phyloP scores from a whole-genome alignment of 2,888 invertebrate species.

The Adelognathus sp. region DNA sequence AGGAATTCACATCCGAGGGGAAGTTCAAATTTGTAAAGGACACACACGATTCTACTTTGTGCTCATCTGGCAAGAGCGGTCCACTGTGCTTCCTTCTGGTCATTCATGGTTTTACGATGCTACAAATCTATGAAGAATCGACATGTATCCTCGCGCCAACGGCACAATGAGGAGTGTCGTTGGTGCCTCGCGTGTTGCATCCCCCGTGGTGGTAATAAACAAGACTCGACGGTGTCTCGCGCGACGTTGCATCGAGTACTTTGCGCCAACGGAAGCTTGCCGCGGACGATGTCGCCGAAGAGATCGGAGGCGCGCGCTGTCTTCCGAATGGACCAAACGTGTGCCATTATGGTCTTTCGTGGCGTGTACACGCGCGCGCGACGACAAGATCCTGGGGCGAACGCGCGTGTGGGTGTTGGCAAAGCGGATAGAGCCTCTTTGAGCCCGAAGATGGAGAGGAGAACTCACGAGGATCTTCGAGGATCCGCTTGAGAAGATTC shows the following conservation, averaged over 20 bases:
- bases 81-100: background rate
- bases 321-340: constrained; percentile 1
- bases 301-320: constrained; percentile 2
- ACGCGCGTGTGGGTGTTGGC: constrained; percentile 55
- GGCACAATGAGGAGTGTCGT: background rate
- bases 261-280: constrained; percentile 4
- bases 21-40: background rate
- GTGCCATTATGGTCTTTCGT: constrained; percentile 48
- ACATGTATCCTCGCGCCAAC: background rate
- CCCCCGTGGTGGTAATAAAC: background rate
- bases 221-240: background rate
- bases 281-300: background rate
- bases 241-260: background rate
- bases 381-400: constrained; percentile 45
- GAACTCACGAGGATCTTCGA: constrained; percentile 37
- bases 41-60: constrained; percentile 2
- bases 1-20: background rate
- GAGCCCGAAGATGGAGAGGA: constrained; percentile 28
- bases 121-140: background rate
- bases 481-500: constrained; percentile 38
- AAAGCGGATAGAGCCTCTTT: constrained; percentile 48
- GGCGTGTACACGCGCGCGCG: constrained; percentile 22
- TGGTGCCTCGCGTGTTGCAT: background rate
- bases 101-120: constrained; percentile 11
- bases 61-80: constrained; percentile 1